phyloP scores from a whole-genome alignment of 2,797 vertebrate genomes.

The Heliangelus exortis region DNA sequence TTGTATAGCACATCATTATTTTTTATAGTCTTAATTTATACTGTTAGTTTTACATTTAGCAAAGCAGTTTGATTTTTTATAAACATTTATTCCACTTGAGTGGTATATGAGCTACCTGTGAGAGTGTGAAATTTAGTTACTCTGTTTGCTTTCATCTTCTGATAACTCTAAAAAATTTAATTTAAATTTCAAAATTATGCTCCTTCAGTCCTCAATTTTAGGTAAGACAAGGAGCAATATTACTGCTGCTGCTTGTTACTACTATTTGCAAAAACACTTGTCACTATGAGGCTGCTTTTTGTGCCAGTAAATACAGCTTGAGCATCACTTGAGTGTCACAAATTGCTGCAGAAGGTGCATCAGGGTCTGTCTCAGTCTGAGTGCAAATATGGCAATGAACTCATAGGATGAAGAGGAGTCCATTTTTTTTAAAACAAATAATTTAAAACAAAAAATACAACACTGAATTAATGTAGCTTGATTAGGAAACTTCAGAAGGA shows the following conservation, averaged over 20 bases:
- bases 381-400: not conserved
- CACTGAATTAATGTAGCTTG: not conserved
- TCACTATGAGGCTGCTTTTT: not conserved
- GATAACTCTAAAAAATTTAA: not conserved
- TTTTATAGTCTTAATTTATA: not conserved
- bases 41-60: not conserved
- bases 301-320: not conserved
- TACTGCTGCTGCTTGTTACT: not conserved
- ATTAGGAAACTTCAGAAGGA: not conserved
- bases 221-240: not conserved
- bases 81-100: not conserved
- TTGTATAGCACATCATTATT: not conserved
- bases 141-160: not conserved
- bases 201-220: not conserved
- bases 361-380: not conserved
- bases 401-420: not conserved
- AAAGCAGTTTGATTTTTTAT: not conserved
- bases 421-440: not conserved
- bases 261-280: not conserved
- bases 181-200: not conserved
- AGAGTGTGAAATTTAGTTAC: not conserved
- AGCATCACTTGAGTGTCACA: not conserved
- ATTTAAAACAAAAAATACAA: not conserved
- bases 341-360: not conserved
- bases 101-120: not conserved